phyloP scores from a whole-genome alignment of 2,113 vertebrate species.

The Xiphophorus hellerii region DNA sequence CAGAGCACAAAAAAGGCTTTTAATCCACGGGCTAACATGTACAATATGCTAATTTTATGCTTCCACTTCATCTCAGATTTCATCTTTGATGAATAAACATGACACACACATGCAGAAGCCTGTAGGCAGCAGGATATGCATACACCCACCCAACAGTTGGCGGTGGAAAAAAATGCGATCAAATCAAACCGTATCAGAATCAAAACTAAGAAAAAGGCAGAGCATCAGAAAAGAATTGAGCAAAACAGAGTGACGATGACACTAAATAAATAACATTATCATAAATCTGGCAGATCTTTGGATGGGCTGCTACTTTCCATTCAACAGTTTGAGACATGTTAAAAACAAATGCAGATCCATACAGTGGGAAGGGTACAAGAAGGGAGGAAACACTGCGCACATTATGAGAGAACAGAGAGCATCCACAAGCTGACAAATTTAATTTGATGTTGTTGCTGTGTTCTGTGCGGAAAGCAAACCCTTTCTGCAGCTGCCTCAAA shows the following conservation, averaged over 20 bases:
- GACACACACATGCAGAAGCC: conserved; percentile 48
- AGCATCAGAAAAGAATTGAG: conserved; percentile 3
- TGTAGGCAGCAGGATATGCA: conserved; percentile 39
- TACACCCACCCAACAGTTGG: conserved; percentile 58
- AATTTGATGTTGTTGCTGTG: not conserved
- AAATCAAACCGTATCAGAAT: conserved; percentile 52
- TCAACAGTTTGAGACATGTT: not conserved
- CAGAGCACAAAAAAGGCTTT: conserved; percentile 23
- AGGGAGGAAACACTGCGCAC: not conserved
- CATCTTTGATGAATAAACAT: conserved; percentile 67
- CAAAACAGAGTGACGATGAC: conserved; percentile 1
- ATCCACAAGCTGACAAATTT: not conserved
- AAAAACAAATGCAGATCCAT: conserved; percentile 6
- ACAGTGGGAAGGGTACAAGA: not conserved
- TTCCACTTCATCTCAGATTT: conserved; percentile 67
- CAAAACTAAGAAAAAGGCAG: conserved; percentile 39
- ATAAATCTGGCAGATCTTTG: conserved; percentile 15
- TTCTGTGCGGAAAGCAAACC: conserved; percentile 17
- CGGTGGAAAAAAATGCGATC: conserved; percentile 50
- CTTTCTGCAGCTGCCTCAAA: conserved; percentile 30
- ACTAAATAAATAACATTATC: conserved; percentile 25
- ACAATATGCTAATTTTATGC: conserved; percentile 64
- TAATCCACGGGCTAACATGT: conserved; percentile 49
- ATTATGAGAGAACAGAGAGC: conserved; percentile 3
- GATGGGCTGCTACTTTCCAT: not conserved